A percentile compares a stretch with the other conserved stretches of the same genome.
These are phyloP conservation scores for Setophaga kirtlandii DNA, from an alignment of 2,113 vertebrate species.

Conservation along the genomic window DNA sequence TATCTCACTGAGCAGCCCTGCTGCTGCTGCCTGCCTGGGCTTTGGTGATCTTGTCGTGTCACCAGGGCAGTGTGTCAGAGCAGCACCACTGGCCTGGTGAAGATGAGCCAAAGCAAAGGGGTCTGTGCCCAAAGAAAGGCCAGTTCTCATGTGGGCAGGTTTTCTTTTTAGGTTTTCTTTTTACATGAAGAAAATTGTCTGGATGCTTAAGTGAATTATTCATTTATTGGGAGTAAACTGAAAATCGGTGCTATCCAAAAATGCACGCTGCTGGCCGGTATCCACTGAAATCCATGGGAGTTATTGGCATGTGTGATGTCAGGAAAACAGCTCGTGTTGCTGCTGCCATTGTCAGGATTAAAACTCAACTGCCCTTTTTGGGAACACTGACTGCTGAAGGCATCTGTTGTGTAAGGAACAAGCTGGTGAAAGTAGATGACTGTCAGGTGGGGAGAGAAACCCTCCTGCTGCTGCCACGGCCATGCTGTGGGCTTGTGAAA, in stretches of 20 bases:
- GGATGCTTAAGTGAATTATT: not conserved
- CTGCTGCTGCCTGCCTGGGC: not conserved
- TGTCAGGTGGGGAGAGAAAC: slow-evolving; percentile 3
- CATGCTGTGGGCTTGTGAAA: not conserved
- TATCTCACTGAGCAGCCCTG: not conserved
- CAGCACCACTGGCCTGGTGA: not conserved
- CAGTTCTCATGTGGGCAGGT: not conserved
- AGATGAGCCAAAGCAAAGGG: not conserved
- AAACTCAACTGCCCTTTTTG: slow-evolving; percentile 32
- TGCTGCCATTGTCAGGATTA: slow-evolving; percentile 35
- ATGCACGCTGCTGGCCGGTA: not conserved
- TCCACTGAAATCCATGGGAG: not conserved
- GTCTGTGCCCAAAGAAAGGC: not conserved
- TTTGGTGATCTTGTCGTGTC: not conserved
- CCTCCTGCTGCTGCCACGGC: not conserved
- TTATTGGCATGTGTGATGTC: not conserved
- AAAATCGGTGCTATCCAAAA: not conserved
- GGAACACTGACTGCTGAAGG: slow-evolving; percentile 35
- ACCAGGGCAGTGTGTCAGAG: not conserved
- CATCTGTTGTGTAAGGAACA: slow-evolving; percentile 33
- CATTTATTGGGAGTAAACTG: not conserved
- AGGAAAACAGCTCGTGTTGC: slow-evolving; percentile 1
- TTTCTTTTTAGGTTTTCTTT: not conserved
- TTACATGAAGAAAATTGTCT: not conserved
- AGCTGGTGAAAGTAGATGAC: not conserved